A percentile compares a stretch with the other conserved stretches of the same genome.
Evolutionary conservation across 2,888 invertebrate species (phyloP).

Genomic region (Ophioninae sp.): DNA sequence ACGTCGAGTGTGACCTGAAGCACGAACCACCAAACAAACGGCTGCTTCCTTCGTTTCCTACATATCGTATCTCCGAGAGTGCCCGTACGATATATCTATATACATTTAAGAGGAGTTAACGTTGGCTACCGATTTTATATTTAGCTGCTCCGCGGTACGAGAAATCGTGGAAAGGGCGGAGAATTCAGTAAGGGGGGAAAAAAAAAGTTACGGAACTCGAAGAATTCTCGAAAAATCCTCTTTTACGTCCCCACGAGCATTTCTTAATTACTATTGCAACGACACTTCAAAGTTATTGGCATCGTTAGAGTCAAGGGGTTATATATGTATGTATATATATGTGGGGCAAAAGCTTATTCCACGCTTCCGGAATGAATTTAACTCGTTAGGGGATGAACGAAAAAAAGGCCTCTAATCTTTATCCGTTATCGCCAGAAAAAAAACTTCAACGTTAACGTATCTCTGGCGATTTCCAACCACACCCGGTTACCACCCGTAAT

Average conservation of each 20-base stretch:
- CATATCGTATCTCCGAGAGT: background rate
- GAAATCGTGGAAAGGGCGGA: background rate
- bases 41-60: conserved; percentile 29
- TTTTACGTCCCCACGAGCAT: background rate
- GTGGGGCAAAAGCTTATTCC: background rate
- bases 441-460: background rate
- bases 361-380: conserved; percentile 40
- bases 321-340: conserved; percentile 14
- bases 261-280: conserved; percentile 36
- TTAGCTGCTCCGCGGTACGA: conserved; percentile 21
- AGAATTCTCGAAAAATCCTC: conserved; percentile 20
- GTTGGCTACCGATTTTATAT: conserved; percentile 41
- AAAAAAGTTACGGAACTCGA: conserved; percentile 14
- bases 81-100: background rate
- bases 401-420: background rate
- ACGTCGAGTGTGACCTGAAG: conserved; percentile 35
- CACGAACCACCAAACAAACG: conserved; percentile 27
- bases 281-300: conserved; percentile 36
- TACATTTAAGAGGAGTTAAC: background rate
- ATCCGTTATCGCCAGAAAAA: background rate
- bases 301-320: conserved; percentile 38
- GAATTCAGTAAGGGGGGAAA: background rate
- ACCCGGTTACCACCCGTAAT: background rate
- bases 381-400: conserved; percentile 3
- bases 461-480: background rate